These are phyloP conservation scores for Acropora tenuis DNA, from an alignment of 64 coral and sea anemone genomes.

Conservation along the genomic window DNA sequence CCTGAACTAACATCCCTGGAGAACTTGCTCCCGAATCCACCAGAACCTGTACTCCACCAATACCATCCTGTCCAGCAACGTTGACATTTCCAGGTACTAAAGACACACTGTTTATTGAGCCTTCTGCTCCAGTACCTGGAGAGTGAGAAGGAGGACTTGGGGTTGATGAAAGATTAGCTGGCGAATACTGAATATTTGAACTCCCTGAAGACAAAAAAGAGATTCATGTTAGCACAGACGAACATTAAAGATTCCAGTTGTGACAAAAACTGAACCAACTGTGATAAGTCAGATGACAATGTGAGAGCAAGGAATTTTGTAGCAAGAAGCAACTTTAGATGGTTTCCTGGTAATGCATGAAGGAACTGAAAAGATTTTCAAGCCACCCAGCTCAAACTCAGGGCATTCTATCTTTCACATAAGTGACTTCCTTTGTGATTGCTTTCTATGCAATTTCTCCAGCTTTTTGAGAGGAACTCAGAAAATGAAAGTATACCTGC, in stretches of 20 bases:
- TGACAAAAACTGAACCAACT: too few species aligned
- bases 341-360: too few species aligned
- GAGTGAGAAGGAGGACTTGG: constrained; percentile 78
- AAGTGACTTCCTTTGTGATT: too few species aligned
- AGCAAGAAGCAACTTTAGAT: too few species aligned
- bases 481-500: too few species aligned
- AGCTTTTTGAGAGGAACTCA: too few species aligned
- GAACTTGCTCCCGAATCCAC: constrained; percentile 29
- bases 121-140: constrained; percentile 63
- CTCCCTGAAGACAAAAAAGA: not conserved
- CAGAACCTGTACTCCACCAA: constrained; percentile 57
- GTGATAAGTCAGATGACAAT: too few species aligned
- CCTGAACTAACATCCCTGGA: constrained; percentile 66
- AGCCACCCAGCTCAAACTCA: too few species aligned
- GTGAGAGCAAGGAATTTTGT: too few species aligned
- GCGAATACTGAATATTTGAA: constrained; percentile 76
- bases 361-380: too few species aligned
- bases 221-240: not conserved
- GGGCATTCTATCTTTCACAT: too few species aligned
- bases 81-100: constrained; percentile 50
- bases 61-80: constrained; percentile 69
- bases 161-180: constrained; percentile 71
- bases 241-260: not conserved
- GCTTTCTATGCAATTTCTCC: too few species aligned
- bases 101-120: constrained; percentile 66